Conservation (phyloP, 2,113 vertebrate species). For the Hymenochirus boettgeri region DNA sequence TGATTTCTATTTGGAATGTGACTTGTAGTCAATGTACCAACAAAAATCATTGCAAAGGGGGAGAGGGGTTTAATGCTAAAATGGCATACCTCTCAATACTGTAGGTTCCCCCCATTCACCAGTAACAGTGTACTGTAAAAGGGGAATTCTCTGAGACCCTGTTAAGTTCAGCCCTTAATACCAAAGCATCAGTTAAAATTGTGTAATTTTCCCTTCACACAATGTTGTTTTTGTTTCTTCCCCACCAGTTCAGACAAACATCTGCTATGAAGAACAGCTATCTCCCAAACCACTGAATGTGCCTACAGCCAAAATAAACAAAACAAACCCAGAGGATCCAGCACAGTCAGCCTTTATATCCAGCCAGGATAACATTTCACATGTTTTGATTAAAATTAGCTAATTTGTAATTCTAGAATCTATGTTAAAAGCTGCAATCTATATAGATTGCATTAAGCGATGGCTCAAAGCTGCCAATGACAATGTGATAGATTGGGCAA, state of each 20-base stretch:
- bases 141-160: slow-evolving; percentile 47
- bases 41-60: no score
- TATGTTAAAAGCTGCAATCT: slow-evolving; percentile 85
- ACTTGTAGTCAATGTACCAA: no score
- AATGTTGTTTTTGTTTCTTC: slow-evolving; percentile 99
- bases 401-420: slow-evolving; percentile 96
- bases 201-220: slow-evolving; percentile 76
- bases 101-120: slow-evolving; percentile 9
- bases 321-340: slow-evolving; percentile 80
- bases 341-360: slow-evolving; percentile 95
- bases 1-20: no score
- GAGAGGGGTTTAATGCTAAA: no score
- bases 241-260: slow-evolving; percentile 97
- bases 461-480: slow-evolving; percentile 59
- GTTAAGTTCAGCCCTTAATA: slow-evolving; percentile 58
- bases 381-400: slow-evolving; percentile 99
- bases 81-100: neutral
- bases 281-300: slow-evolving; percentile 88
- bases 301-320: slow-evolving; percentile 95
- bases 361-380: slow-evolving; percentile 91
- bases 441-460: slow-evolving; percentile 70
- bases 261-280: slow-evolving; percentile 97
- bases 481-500: slow-evolving; percentile 45
- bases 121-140: slow-evolving; percentile 43
- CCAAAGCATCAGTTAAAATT: slow-evolving; percentile 63